Base-by-base conservation (phyloP, 2,888 invertebrate species). In the Eilema depressum region DNA sequence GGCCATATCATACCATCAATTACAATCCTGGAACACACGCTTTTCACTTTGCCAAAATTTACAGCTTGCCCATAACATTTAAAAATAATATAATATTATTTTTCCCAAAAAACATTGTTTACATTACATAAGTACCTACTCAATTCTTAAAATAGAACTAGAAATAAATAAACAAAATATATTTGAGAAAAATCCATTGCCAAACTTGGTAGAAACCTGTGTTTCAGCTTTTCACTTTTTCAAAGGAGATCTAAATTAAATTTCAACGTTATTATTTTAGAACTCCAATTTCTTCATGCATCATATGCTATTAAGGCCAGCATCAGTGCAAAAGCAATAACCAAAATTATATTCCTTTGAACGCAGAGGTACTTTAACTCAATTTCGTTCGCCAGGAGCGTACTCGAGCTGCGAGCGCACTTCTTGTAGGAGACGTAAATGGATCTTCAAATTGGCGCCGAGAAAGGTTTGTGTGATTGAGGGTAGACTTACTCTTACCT, bases 301-400 rank as follows among this genome's bases (percentile, higher is more conserved):
- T 26, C 28, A 26, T 41, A 63, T 26, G 20, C n/a, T n/a, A 57
- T 25, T 47, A 37, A 65, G 26, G 10, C 17, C 30, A 65, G 64
- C 56, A 20, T 66, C 59, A n/a, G 23, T 20, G 47, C 23, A 66
- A 74, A 76, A 73, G 78, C 78, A 63, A 73, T 77, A 75, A 73
- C 68, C 74, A 69, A 76, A 67, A 74, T 75, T 73, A 71, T 81
- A 69, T 64, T 68, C 74, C 74, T 77, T 79, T 79, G 75, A 81
- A 77, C 75, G 66, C 59, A 62, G 60, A 63, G 67, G 71, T 66
- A 57, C 62, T 77, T 76, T 76, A 78, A 82, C 79, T 75, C 66
- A 67, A 75, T 79, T 74, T 72, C 68, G 57, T 60, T 26, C 60
- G 63, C 64, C 59, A 62, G 25, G n/a, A 68, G 47, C 63, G 53